These are phyloP conservation scores for Holothuria leucospilota DNA, from an alignment of 53 echinoderm and acorn worm species.

Conservation along the genomic window DNA sequence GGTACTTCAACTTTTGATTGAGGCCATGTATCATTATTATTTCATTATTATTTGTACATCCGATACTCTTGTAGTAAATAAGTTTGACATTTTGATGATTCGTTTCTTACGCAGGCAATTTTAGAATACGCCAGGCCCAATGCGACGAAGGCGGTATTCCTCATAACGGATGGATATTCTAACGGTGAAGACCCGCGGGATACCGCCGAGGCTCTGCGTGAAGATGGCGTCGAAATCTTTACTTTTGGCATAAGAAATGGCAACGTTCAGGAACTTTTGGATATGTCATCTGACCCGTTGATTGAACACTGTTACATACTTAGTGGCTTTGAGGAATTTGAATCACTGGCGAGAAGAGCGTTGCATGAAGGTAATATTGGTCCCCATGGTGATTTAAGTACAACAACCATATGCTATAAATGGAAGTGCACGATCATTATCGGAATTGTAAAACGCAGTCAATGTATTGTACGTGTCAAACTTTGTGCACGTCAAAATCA, in stretches of 20 bases:
- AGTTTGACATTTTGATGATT: neutral
- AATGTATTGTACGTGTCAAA: too few species aligned
- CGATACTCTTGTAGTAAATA: neutral
- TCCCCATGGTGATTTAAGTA: neutral
- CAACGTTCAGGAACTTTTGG: slow-evolving; percentile 78
- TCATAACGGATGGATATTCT: slow-evolving; percentile 95
- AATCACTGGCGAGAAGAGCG: slow-evolving; percentile 88
- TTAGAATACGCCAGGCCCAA: slow-evolving; percentile 75
- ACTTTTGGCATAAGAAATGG: slow-evolving; percentile 93
- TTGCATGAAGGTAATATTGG: slow-evolving; percentile 85
- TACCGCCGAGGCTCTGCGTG: slow-evolving; percentile 57
- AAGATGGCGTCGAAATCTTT: slow-evolving; percentile 83
- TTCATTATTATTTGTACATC: too few species aligned
- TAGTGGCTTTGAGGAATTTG: slow-evolving; percentile 90
- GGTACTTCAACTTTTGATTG: too few species aligned
- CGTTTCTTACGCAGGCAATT: slow-evolving; percentile 64
- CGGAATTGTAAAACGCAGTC: too few species aligned
- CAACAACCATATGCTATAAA: too few species aligned
- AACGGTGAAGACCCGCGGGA: slow-evolving; percentile 89
- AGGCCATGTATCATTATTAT: too few species aligned
- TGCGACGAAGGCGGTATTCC: slow-evolving; percentile 84
- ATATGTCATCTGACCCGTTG: slow-evolving; percentile 83
- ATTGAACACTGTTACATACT: slow-evolving; percentile 93
- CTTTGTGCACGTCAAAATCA: too few species aligned
- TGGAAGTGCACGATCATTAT: too few species aligned